These are phyloP conservation scores for Phoeniculus purpureus DNA, from an alignment of 2,797 vertebrate genomes.

Conservation along the genomic window DNA sequence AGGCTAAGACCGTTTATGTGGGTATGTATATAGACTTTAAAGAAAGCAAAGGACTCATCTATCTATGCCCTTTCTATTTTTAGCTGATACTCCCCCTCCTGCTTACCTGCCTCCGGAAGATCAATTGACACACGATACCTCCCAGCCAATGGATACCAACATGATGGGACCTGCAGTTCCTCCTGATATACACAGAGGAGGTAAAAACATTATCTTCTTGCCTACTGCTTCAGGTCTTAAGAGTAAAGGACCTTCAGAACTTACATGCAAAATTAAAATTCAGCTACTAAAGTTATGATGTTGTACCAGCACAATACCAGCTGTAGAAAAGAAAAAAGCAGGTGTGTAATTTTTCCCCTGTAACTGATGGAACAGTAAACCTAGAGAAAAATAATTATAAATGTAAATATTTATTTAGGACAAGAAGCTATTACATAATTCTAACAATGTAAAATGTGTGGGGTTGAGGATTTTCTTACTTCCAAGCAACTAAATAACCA, in stretches of 20 bases:
- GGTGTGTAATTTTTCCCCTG: not conserved
- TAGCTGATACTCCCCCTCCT: slow-evolving; percentile 94
- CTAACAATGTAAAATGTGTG: not conserved
- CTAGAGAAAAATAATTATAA: not conserved
- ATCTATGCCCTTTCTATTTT: slow-evolving; percentile 40
- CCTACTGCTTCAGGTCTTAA: not conserved
- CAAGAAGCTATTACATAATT: not conserved
- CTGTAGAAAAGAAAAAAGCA: not conserved
- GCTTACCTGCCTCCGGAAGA: slow-evolving; percentile 98
- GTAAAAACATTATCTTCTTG: slow-evolving; percentile 48
- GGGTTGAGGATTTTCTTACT: not conserved
- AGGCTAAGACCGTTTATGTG: slow-evolving; percentile 5
- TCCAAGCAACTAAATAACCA: not conserved
- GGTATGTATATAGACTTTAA: slow-evolving; percentile 13
- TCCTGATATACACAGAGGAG: slow-evolving; percentile 89
- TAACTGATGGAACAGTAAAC: not conserved
- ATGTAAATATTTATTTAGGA: not conserved
- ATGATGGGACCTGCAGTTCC: slow-evolving; percentile 91
- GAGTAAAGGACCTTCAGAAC: not conserved
- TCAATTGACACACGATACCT: slow-evolving; percentile 94
- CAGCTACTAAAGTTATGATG: no score
- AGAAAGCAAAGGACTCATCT: not conserved
- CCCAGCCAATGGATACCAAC: slow-evolving; percentile 96
- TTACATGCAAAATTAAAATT: not conserved
- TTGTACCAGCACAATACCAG: no score